These are phyloP conservation scores for Ormyrus rosae DNA, from an alignment of 2,888 invertebrate species.

Conservation along the genomic window DNA sequence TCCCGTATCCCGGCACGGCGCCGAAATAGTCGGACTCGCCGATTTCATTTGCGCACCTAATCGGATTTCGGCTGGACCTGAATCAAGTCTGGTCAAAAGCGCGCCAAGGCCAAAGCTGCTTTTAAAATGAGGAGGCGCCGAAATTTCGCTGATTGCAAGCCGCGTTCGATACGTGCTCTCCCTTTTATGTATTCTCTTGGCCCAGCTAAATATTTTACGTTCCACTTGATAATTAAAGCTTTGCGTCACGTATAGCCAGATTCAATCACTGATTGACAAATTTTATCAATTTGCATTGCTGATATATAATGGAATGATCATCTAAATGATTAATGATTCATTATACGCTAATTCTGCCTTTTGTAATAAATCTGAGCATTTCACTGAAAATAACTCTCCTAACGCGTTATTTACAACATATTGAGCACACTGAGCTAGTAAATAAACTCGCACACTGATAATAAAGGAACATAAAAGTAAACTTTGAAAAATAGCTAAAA, in stretches of 20 bases:
- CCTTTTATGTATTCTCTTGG: background rate
- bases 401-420: no score
- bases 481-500: no score
- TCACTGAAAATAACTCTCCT: no score
- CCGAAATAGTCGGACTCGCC: conserved; percentile 21
- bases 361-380: no score
- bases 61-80: conserved; percentile 24
- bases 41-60: conserved; percentile 30
- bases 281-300: background rate
- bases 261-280: background rate
- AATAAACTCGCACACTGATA: no score
- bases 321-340: no score
- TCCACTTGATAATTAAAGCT: background rate
- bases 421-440: no score
- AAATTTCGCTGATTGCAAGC: conserved; percentile 29
- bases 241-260: background rate
- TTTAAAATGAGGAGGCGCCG: conserved; percentile 10
- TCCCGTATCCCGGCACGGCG: background rate
- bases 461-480: no score
- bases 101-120: background rate
- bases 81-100: conserved; percentile 15
- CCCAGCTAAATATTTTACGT: background rate
- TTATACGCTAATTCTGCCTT: no score
- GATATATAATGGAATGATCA: no score
- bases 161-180: no score